Evolutionary conservation across 2,113 vertebrate genomes (phyloP), one percentile per base, ranked within the genome.

Genomic region (Entosphenus tridentatus): DNA sequence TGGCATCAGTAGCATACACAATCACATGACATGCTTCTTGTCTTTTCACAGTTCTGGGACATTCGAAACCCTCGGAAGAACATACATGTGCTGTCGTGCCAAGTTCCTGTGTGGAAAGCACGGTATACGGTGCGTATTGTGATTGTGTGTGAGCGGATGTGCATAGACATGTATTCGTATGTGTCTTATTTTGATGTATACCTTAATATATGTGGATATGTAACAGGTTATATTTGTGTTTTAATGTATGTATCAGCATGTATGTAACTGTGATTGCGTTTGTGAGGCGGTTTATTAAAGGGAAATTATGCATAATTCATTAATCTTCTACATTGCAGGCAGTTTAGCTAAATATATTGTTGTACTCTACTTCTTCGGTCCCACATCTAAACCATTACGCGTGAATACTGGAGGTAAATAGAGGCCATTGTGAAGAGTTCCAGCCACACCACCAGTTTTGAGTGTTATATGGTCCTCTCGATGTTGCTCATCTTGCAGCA

Each of bases 61-160:
- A 93, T 84, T 76, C 84, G 92, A 72, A 90, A 96, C 76, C 93
- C 93, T 71, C 83, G 92, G 76, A 98, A 98, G 74, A 95, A 91
- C 79, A 84, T 98, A 76, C 91, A 76, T 76, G 89, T 96, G 74
- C 80, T 98, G 73, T 86, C 90, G 67, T 98, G 93, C 73, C 92
- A 98, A 78, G 90, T 98, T 59, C 93, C 93, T 0, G 93, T 98
- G 72, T 98, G 93, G 93, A 98, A 98, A 75, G 93, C 90, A 69
- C 78, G 93, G 72, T 96, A 98, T 77, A 93, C 92, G 11, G 93
- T 96, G 75, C 83, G 86, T 12, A 56, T 9, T n/a, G 57, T 69
- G 62, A 67, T 3, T 69, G 70, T 71, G 13, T 14, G 10, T n/a
- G 10, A 9, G n/a, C 11, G 3, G 67, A 71, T 39, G 9, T 54